Conservation (phyloP, 2,113 vertebrate species). For the Mesoclemmys tuberculata region DNA sequence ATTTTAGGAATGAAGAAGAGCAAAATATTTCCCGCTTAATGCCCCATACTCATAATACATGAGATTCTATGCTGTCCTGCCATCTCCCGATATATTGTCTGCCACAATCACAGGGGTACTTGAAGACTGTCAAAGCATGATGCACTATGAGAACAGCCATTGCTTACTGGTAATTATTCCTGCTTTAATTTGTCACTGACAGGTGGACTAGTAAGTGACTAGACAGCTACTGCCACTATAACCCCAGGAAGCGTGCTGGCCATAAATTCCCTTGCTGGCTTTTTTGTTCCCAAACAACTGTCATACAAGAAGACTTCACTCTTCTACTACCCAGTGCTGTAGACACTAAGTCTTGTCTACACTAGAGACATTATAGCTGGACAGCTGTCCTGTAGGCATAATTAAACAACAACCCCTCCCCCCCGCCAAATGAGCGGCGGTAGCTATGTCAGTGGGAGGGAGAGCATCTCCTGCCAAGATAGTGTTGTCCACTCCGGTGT, state of each 20-base stretch:
- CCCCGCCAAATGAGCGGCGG: too few species aligned
- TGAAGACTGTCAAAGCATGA: neutral
- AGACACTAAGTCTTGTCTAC: neutral
- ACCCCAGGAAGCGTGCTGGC: neutral
- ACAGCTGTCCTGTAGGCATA: too few species aligned
- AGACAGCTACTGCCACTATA: neutral
- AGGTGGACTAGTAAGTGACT: neutral
- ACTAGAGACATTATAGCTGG: too few species aligned
- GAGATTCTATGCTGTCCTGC: neutral
- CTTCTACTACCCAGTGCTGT: neutral
- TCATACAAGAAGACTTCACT: neutral
- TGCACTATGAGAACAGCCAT: neutral
- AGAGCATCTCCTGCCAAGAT: too few species aligned
- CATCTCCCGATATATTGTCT: neutral
- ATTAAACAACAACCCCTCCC: too few species aligned
- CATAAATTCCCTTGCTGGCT: neutral
- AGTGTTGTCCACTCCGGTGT: too few species aligned
- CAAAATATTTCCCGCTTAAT: neutral
- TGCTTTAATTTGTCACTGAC: neutral
- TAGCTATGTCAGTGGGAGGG: too few species aligned
- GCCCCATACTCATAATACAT: neutral
- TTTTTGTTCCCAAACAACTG: neutral
- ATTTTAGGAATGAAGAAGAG: neutral
- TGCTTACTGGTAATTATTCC: neutral
- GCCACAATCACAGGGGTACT: neutral